Evolutionary conservation across 1,140 invertebrate genomes (phyloP).

Genomic region (Anadara kagoshimensis): DNA sequence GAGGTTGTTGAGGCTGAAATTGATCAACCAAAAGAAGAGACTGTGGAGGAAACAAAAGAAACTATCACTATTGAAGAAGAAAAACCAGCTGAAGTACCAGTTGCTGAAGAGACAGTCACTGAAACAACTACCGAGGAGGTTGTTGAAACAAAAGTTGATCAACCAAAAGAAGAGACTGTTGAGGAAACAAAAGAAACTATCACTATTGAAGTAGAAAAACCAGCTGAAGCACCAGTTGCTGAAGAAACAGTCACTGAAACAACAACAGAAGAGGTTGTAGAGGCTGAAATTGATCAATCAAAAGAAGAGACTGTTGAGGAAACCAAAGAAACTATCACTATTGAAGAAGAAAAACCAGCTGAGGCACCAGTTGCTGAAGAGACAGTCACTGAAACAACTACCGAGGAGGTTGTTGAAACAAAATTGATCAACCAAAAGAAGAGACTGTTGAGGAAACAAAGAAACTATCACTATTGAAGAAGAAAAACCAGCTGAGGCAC

Average conservation of each 20-base stretch:
- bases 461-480: constrained; percentile 9
- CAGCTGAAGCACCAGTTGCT: constrained; percentile 18
- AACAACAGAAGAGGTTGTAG: background rate
- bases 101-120: too few species aligned
- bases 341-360: constrained; percentile 15
- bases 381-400: background rate
- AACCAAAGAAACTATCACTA: constrained; percentile 10
- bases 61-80: too few species aligned
- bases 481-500: constrained; percentile 18
- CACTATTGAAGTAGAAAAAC: constrained; percentile 27
- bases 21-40: too few species aligned
- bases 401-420: constrained; percentile 3
- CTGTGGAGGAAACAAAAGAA: too few species aligned
- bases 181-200: background rate
- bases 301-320: constrained; percentile 17
- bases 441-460: constrained; percentile 2
- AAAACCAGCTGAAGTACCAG: too few species aligned
- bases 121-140: too few species aligned
- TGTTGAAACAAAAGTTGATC: too few species aligned
- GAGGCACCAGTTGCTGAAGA: background rate
- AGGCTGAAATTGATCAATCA: background rate
- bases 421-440: background rate
- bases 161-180: too few species aligned
- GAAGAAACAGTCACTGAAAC: background rate
- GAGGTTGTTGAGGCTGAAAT: too few species aligned